Base-by-base conservation (phyloP, 2,113 vertebrate genomes). In the Apteryx owenii region DNA sequence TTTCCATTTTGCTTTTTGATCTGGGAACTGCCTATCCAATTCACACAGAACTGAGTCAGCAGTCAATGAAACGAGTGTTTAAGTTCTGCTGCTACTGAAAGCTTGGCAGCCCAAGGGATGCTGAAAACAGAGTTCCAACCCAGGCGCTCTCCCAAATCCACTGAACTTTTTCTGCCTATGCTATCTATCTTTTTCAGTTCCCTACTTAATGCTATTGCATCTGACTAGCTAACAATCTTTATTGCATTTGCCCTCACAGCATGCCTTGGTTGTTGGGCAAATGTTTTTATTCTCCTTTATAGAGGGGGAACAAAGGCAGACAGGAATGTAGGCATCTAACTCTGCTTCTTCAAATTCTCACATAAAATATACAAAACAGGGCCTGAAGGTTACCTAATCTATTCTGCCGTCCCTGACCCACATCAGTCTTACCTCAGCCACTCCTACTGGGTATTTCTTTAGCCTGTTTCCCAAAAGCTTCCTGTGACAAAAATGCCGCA, bases 71-170 rank as follows among this genome's bases (percentile, higher is more conserved):
- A 95, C 42, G 68, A 88, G 50, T 88, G 82, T 89, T 94, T 94
- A 95, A 96, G 96, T 97, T 96, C 64, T 93, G 79, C 88, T 95
- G 90, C 86, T 80, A 87, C 77, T 90, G 85, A 89, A 94, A 94
- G 48, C 77, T 94, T 94, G 95, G 92, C 95, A 97, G 88, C 61
- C 80, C 88, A 90, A 86, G 60, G 70, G 88, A 89, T 97, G 85
- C 80, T 93, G 93, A 89, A 92, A 97, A 88, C 82, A 84, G 48
- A 93, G 77, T 92, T 96, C 80, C 85, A 87, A 54, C 88, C 72
- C 77, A 90, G 94, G 61, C n/a, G n/a, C 82, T 90, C 79, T n/a
- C 11, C 93, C 68, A 93, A 90, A 94, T 85, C 79, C 62, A 84
- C 77, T 71, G 54, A 95, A 93, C 72, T 79, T 94, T 89, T 94